These are phyloP conservation scores for Portunus trituberculatus DNA, from an alignment of 1,140 invertebrate species.

Conservation along the genomic window DNA sequence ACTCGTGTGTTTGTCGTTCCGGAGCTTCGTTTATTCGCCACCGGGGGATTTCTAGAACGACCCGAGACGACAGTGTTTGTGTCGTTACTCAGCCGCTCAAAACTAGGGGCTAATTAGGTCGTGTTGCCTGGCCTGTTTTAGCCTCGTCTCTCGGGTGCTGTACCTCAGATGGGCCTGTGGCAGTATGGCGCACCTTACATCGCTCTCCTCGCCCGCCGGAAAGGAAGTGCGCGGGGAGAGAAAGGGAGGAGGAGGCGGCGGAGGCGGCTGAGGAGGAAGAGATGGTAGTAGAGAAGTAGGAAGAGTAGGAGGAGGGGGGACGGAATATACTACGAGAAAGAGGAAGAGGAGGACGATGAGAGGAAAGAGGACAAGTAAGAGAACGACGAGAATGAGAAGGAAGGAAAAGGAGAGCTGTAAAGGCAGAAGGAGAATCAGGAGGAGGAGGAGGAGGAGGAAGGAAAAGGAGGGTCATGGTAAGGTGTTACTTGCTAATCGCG, in stretches of 20 bases:
- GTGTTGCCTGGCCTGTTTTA: conserved; percentile 72
- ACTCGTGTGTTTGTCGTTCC: conserved; percentile 67
- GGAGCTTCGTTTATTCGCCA: conserved; percentile 66
- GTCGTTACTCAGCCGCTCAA: conserved; percentile 72
- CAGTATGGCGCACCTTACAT: conserved; percentile 45
- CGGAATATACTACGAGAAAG: not conserved
- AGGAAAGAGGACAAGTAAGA: not conserved
- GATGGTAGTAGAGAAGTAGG: not conserved
- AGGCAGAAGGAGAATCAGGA: not conserved
- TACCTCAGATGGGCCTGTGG: conserved; percentile 57
- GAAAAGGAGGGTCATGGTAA: not conserved
- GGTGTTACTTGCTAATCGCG: not conserved
- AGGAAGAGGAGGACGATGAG: not conserved
- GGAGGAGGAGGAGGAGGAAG: not conserved
- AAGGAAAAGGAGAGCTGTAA: not conserved
- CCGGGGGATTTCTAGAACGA: conserved; percentile 70
- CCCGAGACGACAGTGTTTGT: conserved; percentile 67
- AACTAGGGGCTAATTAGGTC: conserved; percentile 73
- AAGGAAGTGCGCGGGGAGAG: not conserved
- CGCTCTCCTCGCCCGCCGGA: not conserved
- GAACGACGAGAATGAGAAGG: conserved; percentile 1
- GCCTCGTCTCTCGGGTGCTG: conserved; percentile 65
- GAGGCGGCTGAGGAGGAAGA: not conserved
- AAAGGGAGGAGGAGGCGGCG: not conserved
- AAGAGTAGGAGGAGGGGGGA: not conserved